Evolutionary conservation across 1,140 invertebrate species (phyloP).

Genomic region (Penaeus japonicus): DNA sequence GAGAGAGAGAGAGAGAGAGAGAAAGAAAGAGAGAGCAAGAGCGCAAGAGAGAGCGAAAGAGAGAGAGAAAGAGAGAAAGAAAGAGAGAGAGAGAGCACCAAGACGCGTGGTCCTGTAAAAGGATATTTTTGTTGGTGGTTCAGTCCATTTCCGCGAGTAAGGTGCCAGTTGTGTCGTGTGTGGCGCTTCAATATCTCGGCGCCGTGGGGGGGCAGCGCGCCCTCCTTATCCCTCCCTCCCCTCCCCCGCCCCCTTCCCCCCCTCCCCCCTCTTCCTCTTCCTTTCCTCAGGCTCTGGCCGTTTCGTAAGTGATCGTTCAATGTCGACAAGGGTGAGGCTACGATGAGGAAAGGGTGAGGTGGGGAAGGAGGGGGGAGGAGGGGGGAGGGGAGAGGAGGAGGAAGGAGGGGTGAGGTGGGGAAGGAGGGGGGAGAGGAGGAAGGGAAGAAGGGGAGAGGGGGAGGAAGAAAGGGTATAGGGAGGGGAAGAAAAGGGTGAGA

Average conservation of each 20-base stretch:
- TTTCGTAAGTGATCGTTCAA: no score
- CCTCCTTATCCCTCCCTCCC: neutral
- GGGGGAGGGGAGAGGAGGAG: no score
- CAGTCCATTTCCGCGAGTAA: conserved; percentile 47
- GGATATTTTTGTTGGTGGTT: conserved; percentile 48
- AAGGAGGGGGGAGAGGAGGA: no score
- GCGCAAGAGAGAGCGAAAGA: neutral
- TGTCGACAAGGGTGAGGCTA: no score
- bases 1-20: neutral
- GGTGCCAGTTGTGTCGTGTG: conserved; percentile 20
- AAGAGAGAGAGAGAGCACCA: neutral
- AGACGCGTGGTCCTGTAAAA: conserved; percentile 43
- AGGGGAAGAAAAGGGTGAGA: no score
- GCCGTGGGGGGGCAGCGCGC: conserved; percentile 44
- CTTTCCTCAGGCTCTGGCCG: no score
- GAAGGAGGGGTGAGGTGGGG: no score
- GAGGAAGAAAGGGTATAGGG: no score
- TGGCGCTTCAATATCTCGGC: conserved; percentile 42
- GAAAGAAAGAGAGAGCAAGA: neutral
- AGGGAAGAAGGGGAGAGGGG: no score
- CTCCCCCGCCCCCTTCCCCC: neutral
- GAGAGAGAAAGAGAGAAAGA: neutral
- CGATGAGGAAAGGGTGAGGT: no score
- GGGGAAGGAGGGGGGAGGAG: no score
- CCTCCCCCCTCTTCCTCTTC: neutral